phyloP scores from a whole-genome alignment of 2,113 vertebrate genomes.

The Polyodon spathula region DNA sequence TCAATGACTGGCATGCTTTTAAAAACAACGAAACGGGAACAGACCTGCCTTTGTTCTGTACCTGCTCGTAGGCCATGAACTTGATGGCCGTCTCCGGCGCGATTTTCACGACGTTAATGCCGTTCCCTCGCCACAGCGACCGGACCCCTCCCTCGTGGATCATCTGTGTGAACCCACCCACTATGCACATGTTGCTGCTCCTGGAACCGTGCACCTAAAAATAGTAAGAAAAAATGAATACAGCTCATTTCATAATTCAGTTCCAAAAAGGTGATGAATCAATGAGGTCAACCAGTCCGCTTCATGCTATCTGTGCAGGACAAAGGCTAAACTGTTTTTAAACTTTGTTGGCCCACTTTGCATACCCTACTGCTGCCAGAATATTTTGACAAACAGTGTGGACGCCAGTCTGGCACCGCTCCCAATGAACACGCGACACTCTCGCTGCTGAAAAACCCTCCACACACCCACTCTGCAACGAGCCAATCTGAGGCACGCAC shows the following conservation, averaged over 20 bases:
- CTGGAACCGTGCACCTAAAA: conserved; percentile 82
- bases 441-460: neutral
- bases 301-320: neutral
- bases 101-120: conserved; percentile 93
- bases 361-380: neutral
- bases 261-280: neutral
- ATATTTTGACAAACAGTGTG: neutral
- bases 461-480: neutral
- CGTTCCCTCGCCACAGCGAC: conserved; percentile 88
- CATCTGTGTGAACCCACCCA: conserved; percentile 83
- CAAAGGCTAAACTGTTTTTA: neutral
- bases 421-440: no score
- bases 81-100: conserved; percentile 91
- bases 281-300: neutral
- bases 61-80: conserved; percentile 97
- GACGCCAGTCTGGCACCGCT: neutral
- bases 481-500: neutral
- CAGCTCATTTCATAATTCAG: no score
- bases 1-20: no score
- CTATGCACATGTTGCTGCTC: conserved; percentile 81
- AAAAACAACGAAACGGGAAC: no score
- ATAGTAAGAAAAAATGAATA: neutral
- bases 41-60: conserved; percentile 19
- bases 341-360: neutral
- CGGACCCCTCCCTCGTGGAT: conserved; percentile 76